Conservation (phyloP, 2,797 vertebrate species). For the Cossypha niveicapilla region DNA sequence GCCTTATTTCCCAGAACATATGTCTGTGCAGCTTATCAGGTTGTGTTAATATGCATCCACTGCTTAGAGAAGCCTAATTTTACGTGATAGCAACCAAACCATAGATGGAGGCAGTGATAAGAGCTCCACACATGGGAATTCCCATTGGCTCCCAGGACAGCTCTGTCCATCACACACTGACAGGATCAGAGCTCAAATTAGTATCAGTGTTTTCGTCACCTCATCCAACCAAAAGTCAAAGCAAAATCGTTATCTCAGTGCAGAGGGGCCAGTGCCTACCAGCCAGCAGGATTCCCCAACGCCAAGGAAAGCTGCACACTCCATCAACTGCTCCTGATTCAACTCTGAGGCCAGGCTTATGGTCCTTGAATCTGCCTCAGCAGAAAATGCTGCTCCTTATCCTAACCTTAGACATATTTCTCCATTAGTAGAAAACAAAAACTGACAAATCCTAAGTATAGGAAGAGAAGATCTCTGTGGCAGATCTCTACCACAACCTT, state of each 20-base stretch:
- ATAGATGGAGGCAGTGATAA: not conserved
- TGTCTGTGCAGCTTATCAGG: not conserved
- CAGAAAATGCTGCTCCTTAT: not conserved
- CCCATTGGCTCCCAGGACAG: not conserved
- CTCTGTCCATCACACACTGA: not conserved
- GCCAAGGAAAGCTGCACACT: not conserved
- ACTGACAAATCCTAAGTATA: not conserved
- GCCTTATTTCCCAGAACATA: not conserved
- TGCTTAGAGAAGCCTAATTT: not conserved
- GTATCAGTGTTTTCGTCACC: not conserved
- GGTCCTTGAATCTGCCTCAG: not conserved
- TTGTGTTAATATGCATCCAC: not conserved
- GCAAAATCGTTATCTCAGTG: not conserved
- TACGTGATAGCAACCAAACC: not conserved
- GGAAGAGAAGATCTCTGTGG: not conserved
- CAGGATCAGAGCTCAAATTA: not conserved
- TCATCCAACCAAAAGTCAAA: conserved; percentile 8
- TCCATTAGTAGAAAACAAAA: not conserved
- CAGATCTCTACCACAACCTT: not conserved
- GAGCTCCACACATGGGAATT: not conserved
- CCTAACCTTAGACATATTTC: not conserved
- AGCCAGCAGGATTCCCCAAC: not conserved
- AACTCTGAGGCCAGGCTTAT: not conserved
- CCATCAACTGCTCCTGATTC: not conserved
- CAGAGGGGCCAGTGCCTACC: not conserved